Conservation (phyloP, 2,888 invertebrate species). For the Ennomos erosarius region DNA sequence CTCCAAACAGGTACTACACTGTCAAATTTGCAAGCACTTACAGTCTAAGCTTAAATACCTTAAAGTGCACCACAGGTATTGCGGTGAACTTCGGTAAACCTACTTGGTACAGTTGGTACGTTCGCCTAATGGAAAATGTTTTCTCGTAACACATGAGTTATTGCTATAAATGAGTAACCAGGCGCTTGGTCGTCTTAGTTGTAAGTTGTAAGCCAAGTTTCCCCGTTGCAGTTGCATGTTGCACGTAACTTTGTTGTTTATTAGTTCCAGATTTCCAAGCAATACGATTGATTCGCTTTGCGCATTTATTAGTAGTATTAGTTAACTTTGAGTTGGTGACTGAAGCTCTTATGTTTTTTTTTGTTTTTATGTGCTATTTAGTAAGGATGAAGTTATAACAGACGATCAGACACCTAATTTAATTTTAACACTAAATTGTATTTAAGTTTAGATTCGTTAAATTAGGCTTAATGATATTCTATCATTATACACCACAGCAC, state of each 20-base stretch:
- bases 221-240: constrained; percentile 3
- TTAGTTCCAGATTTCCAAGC: constrained; percentile 11
- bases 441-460: too few species aligned
- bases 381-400: too few species aligned
- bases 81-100: not conserved
- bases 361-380: too few species aligned
- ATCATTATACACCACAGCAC: too few species aligned
- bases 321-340: not conserved
- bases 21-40: constrained; percentile 21
- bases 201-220: constrained; percentile 8
- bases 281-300: constrained; percentile 9
- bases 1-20: not conserved
- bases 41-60: constrained; percentile 12
- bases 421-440: too few species aligned
- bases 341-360: too few species aligned
- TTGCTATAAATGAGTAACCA: constrained; percentile 50
- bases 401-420: too few species aligned
- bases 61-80: constrained; percentile 9
- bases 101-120: not conserved
- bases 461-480: too few species aligned
- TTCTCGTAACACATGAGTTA: constrained; percentile 42
- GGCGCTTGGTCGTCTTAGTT: constrained; percentile 42
- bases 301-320: constrained; percentile 3
- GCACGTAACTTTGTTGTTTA: constrained; percentile 16
- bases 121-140: constrained; percentile 58